Evolutionary conservation across 2,888 invertebrate genomes (phyloP).

Genomic region (Hemaris fuciformis): DNA sequence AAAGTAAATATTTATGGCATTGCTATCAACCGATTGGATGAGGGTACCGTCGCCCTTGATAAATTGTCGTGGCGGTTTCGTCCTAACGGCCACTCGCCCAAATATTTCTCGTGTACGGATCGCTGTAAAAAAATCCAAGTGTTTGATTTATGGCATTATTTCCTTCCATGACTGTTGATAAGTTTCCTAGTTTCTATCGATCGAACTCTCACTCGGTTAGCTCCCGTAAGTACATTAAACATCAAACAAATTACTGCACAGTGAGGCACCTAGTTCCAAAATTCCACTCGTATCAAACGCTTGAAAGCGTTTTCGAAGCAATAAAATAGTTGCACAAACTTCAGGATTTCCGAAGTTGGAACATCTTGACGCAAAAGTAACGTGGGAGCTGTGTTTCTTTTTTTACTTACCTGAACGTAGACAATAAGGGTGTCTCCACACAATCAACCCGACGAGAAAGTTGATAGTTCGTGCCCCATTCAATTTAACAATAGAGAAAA

Average conservation of each 20-base stretch:
- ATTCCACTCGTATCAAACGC: slow-evolving; percentile 45
- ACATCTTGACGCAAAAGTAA: slow-evolving; percentile 65
- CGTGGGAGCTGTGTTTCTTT: slow-evolving; percentile 63
- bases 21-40: slow-evolving; percentile 79
- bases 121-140: slow-evolving; percentile 64
- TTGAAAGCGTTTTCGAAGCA: slow-evolving; percentile 44
- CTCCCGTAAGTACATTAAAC: not conserved
- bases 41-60: slow-evolving; percentile 75
- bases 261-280: slow-evolving; percentile 32
- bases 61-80: slow-evolving; percentile 73
- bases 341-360: slow-evolving; percentile 66
- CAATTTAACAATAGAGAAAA: slow-evolving; percentile 78
- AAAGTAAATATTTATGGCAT: slow-evolving; percentile 81
- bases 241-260: slow-evolving; percentile 25
- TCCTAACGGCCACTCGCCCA: slow-evolving; percentile 64
- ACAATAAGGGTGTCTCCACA: slow-evolving; percentile 75
- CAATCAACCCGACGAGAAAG: slow-evolving; percentile 71
- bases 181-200: slow-evolving; percentile 37
- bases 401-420: slow-evolving; percentile 74
- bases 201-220: slow-evolving; percentile 15
- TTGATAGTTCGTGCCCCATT: slow-evolving; percentile 76
- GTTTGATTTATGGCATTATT: slow-evolving; percentile 70
- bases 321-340: slow-evolving; percentile 53
- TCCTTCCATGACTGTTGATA: slow-evolving; percentile 62
- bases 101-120: slow-evolving; percentile 69